Evolutionary conservation across 2,888 invertebrate genomes (phyloP).

Genomic region (Thymelicus sylvestris): DNA sequence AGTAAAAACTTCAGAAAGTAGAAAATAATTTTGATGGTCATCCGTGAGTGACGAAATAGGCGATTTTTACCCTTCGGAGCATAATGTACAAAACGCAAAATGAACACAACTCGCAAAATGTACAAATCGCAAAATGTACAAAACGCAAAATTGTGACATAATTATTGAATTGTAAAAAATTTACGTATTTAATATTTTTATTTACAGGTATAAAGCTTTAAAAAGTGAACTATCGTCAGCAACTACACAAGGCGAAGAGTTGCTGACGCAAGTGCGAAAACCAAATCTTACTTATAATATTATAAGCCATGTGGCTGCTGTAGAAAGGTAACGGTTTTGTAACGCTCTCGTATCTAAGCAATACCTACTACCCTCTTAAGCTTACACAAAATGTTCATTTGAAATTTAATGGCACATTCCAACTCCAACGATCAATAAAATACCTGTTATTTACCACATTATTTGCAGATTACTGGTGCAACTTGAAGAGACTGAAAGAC

Average conservation of each 20-base stretch:
- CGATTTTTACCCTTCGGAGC: too few species aligned
- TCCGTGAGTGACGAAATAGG: too few species aligned
- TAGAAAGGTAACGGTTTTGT: conserved; percentile 89
- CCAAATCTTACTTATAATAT: conserved; percentile 88
- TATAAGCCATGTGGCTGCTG: conserved; percentile 94
- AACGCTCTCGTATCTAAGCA: background rate
- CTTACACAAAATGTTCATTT: conserved; percentile 16
- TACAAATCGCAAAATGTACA: too few species aligned
- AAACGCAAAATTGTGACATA: too few species aligned
- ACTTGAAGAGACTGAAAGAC: conserved; percentile 96
- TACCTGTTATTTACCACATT: conserved; percentile 36
- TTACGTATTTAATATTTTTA: conserved; percentile 18
- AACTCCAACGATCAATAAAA: conserved; percentile 8
- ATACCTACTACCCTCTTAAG: conserved; percentile 6
- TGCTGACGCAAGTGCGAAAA: conserved; percentile 90
- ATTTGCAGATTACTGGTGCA: conserved; percentile 93
- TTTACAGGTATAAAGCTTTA: conserved; percentile 86
- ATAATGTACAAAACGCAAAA: too few species aligned
- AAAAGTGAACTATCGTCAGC: conserved; percentile 95
- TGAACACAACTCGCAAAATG: too few species aligned
- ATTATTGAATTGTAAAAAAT: background rate
- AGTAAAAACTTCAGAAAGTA: too few species aligned
- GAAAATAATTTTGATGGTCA: too few species aligned
- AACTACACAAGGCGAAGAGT: conserved; percentile 94
- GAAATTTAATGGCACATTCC: conserved; percentile 16